Evolutionary conservation across 2,888 invertebrate genomes (phyloP).

Genomic region (Adelphocoris suturalis): DNA sequence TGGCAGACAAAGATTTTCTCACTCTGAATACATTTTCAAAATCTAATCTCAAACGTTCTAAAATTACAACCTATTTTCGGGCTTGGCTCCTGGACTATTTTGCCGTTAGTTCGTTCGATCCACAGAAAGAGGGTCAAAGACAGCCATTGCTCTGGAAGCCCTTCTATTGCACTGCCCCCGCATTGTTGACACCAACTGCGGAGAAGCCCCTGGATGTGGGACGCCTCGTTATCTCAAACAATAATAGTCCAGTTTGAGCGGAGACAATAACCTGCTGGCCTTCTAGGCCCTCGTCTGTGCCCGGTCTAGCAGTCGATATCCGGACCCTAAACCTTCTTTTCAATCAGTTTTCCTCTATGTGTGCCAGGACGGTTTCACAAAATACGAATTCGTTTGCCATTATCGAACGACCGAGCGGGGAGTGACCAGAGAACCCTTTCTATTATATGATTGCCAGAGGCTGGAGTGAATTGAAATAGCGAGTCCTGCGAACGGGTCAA

Average conservation of each 20-base stretch:
- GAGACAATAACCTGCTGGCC: neutral
- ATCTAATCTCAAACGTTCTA: too few species aligned
- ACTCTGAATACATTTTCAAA: too few species aligned
- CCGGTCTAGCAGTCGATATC: too few species aligned
- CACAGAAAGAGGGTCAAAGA: neutral
- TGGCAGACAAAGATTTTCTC: too few species aligned
- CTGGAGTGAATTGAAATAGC: neutral
- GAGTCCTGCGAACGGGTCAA: neutral
- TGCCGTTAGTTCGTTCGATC: neutral
- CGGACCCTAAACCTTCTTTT: too few species aligned
- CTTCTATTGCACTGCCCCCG: neutral
- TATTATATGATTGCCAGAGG: neutral
- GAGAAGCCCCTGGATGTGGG: conserved; percentile 25
- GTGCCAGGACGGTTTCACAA: too few species aligned
- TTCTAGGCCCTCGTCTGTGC: neutral
- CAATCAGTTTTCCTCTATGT: too few species aligned
- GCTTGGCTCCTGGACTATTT: too few species aligned
- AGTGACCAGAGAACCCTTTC: neutral
- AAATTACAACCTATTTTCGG: too few species aligned
- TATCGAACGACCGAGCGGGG: too few species aligned
- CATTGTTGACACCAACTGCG: conserved; percentile 16
- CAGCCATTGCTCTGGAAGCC: neutral
- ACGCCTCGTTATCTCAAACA: neutral
- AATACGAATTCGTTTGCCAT: too few species aligned
- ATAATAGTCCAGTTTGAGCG: conserved; percentile 31